phyloP scores from a whole-genome alignment of 1,140 invertebrate genomes.

The Drosophila pseudoananassae region DNA sequence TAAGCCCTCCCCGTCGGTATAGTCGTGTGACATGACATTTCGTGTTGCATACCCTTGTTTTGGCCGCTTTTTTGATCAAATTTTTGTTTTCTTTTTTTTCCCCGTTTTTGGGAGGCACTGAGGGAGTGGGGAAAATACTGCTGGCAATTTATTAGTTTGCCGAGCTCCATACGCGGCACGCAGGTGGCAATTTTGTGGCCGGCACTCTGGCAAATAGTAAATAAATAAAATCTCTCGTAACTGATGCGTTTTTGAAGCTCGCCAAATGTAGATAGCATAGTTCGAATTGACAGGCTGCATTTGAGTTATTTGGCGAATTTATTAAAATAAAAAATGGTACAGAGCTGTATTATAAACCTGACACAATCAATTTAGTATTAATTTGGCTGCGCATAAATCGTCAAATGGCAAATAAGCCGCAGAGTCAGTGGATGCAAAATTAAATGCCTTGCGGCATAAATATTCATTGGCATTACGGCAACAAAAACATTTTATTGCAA shows the following conservation, averaged over 20 bases:
- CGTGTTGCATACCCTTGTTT: conserved; percentile 45
- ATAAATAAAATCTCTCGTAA: conserved; percentile 67
- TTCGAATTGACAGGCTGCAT: conserved; percentile 5
- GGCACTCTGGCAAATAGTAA: conserved; percentile 58
- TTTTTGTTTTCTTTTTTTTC: neutral
- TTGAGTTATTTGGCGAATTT: conserved; percentile 20
- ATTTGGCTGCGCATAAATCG: conserved; percentile 68
- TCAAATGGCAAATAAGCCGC: conserved; percentile 68
- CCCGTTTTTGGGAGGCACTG: too few species aligned
- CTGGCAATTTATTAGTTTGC: conserved; percentile 71
- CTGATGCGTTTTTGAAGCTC: conserved; percentile 52
- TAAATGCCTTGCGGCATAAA: conserved; percentile 70
- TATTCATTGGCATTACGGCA: conserved; percentile 74
- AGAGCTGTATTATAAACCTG: conserved; percentile 34
- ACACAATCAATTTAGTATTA: conserved; percentile 79
- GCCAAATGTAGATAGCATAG: conserved; percentile 8
- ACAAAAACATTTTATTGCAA: conserved; percentile 59
- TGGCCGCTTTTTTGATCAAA: neutral
- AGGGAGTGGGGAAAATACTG: conserved; percentile 23
- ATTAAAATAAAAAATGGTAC: conserved; percentile 14
- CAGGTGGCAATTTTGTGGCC: conserved; percentile 80
- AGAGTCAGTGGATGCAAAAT: conserved; percentile 64
- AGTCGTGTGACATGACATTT: conserved; percentile 48
- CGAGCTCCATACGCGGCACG: conserved; percentile 38
- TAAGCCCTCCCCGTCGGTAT: conserved; percentile 12